Conservation (phyloP, 1,140 invertebrate species). For the Hestina assimilis region DNA sequence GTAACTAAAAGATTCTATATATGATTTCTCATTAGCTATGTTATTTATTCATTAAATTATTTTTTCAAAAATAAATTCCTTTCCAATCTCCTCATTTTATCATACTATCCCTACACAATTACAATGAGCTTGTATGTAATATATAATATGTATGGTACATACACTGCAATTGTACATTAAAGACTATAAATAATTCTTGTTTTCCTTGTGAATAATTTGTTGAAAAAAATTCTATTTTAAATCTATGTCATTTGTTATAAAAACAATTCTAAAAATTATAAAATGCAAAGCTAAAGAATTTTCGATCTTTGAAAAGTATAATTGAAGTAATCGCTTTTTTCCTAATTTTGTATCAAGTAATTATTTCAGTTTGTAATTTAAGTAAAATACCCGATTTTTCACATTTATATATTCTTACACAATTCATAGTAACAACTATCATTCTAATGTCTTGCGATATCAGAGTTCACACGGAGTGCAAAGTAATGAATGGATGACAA, state of each 20-base stretch:
- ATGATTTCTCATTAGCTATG: neutral
- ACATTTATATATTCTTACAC: neutral
- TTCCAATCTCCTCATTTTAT: too few species aligned
- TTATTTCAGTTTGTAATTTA: neutral
- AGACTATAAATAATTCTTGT: too few species aligned
- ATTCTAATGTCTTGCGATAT: neutral
- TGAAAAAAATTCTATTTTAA: too few species aligned
- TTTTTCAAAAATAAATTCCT: too few species aligned
- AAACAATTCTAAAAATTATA: neutral
- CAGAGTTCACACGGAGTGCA: constrained; percentile 9
- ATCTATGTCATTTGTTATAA: neutral
- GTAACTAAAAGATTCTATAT: neutral
- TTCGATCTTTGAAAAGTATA: neutral
- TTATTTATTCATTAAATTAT: neutral
- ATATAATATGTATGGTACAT: too few species aligned
- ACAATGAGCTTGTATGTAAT: too few species aligned
- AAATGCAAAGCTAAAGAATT: neutral
- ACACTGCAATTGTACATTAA: too few species aligned
- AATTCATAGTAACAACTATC: constrained; percentile 1
- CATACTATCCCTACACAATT: too few species aligned
- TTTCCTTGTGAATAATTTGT: too few species aligned
- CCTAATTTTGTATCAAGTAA: too few species aligned
- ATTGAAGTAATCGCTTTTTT: too few species aligned
- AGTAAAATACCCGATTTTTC: neutral
- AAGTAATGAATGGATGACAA: constrained; percentile 18